Evolutionary conservation across 2,888 invertebrate genomes (phyloP), one percentile per base, ranked within the genome.

Genomic region (Ophioninae sp.): DNA sequence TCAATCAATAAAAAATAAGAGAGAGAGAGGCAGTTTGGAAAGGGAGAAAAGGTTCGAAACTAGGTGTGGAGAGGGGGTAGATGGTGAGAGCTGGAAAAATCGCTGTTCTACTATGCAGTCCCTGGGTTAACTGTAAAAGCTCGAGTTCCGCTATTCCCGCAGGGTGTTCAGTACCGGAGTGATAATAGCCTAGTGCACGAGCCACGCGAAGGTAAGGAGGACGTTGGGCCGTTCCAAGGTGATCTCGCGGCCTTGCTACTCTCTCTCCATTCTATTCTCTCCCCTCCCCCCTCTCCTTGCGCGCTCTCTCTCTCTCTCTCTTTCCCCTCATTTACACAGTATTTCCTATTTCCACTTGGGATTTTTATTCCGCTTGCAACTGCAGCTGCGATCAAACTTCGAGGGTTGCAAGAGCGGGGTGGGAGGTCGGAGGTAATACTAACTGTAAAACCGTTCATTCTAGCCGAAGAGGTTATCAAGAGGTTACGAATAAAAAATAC

Each of bases 161-260:
- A 84, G 81, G 85, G 84, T 78, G 41, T 85, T 39, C 87, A 87
- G 84, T 41, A 83, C 72, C 73, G 44, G n/a, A 6, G 30, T 8
- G 68, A 68, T 59, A 68, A 30, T 69, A 75, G 23, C 23, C 61
- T 81, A 71, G 75, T 75, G 58, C 37, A 37, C 8, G 65, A 65
- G 65, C 65, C 64, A 56, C 68, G 72, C 81, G 81, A 85, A 78
- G 79, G 79, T 72, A 85, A 84, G 81, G 86, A 86, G 88, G 87
- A 86, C 87, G 87, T 86, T 85, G 83, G 86, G 82, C 78, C 85
- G 87, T 86, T 87, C 87, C 91, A 91, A 91, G 91, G 91, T 91
- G 89, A 91, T 89, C 88, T 88, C 87, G 87, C 90, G 91, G 89
- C 91, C 91, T 91, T 91, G 91, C 88, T 88, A 90, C 89, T 89